A percentile compares a stretch with the other conserved stretches of the same genome.
Evolutionary conservation across 2,113 vertebrate species (phyloP).

Genomic region (Eretmochelys imbricata): DNA sequence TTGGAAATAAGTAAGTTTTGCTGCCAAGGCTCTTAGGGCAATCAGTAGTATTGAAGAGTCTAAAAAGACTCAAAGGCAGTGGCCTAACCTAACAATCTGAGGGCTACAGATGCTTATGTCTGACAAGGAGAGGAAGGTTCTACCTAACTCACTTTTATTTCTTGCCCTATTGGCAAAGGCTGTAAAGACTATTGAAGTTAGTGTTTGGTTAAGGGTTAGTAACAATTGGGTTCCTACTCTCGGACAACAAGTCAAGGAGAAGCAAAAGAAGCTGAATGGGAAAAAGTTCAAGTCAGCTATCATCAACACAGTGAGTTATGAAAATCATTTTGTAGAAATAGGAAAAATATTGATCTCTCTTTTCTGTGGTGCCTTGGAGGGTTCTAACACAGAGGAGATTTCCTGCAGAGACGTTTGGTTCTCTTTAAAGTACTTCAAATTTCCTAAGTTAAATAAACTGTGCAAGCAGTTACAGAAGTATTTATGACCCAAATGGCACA

Average conservation of each 20-base stretch:
- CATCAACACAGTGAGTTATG: not conserved
- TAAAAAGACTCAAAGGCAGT: not conserved
- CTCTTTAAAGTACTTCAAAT: not conserved
- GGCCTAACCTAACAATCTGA: not conserved
- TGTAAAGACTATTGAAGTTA: not conserved
- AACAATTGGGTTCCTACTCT: accelerated
- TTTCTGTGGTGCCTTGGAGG: not conserved
- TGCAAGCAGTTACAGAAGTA: not conserved
- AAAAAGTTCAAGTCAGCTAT: not conserved
- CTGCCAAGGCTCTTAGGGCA: not conserved
- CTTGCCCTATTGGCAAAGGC: not conserved
- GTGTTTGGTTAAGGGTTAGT: not conserved
- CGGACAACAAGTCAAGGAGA: not conserved
- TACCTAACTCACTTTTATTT: not conserved
- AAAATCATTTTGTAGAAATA: not conserved
- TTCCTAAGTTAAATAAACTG: not conserved
- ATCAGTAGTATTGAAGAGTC: not conserved
- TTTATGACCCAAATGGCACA: not conserved
- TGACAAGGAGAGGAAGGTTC: not conserved
- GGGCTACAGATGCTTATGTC: not conserved
- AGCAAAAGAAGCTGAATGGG: not conserved
- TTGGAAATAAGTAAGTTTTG: not conserved
- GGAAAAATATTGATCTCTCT: not conserved
- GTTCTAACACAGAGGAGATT: not conserved
- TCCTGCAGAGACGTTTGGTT: not conserved